A percentile compares a stretch with the other conserved stretches of the same genome.
phyloP scores from a whole-genome alignment of 1,140 invertebrate species.

The Plutomurus gul region DNA sequence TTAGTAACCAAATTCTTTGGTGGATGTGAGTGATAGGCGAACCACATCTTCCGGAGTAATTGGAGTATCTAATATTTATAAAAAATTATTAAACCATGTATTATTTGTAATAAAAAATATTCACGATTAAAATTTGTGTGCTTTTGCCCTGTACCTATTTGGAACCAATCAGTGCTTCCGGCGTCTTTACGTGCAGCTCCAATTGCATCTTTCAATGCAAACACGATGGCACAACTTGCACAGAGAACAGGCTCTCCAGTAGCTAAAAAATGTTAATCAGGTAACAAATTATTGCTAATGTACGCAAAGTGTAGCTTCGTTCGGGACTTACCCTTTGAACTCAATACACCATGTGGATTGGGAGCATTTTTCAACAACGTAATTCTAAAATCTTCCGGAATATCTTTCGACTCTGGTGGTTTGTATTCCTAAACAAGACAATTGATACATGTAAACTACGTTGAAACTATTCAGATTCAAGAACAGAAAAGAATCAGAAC shows the following conservation, averaged over 20 bases:
- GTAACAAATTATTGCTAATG: no score
- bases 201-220: conserved; percentile 74
- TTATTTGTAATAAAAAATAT: not conserved
- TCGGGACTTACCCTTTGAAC: conserved; percentile 42
- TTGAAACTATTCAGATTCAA: no score
- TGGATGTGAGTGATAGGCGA: not conserved
- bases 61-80: not conserved
- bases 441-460: no score
- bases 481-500: no score
- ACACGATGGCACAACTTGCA: conserved; percentile 66
- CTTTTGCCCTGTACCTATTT: conserved; percentile 17
- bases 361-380: no score
- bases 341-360: conserved; percentile 57
- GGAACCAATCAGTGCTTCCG: conserved; percentile 35
- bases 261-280: conserved; percentile 57
- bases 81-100: no score
- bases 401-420: no score
- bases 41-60: conserved; percentile 33
- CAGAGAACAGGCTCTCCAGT: conserved; percentile 79
- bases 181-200: conserved; percentile 67
- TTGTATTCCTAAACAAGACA: conserved; percentile 57
- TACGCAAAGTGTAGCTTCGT: not conserved
- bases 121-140: not conserved
- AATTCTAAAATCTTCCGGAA: conserved; percentile 61
- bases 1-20: not conserved